Conservation (phyloP, 1,140 invertebrate species). For the Anastrepha obliqua region DNA sequence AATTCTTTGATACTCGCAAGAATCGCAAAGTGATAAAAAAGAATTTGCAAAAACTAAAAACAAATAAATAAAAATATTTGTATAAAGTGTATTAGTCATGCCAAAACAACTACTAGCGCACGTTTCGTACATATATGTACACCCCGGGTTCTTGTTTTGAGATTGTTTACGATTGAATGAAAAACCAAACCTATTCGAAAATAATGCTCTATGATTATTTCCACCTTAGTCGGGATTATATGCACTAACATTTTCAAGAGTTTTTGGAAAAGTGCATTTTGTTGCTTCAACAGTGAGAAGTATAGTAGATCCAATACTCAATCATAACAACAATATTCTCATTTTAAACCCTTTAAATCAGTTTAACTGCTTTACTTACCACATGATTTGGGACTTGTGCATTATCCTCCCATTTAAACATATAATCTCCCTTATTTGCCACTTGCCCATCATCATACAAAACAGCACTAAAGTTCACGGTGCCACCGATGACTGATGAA, state of each 20-base stretch:
- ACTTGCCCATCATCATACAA: slow-evolving; percentile 63
- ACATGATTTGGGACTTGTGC: slow-evolving; percentile 49
- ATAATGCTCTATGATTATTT: too few species aligned
- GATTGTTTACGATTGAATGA: too few species aligned
- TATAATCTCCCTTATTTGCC: slow-evolving; percentile 60
- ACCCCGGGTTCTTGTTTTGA: not conserved
- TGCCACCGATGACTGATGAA: slow-evolving; percentile 63
- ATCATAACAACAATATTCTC: too few species aligned
- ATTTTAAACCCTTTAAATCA: not conserved
- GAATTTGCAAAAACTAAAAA: too few species aligned
- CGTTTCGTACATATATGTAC: not conserved
- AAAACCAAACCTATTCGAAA: too few species aligned
- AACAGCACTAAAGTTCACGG: slow-evolving; percentile 64
- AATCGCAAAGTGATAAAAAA: too few species aligned
- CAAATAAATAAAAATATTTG: too few species aligned
- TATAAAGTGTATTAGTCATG: too few species aligned
- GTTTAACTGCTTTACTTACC: slow-evolving; percentile 28
- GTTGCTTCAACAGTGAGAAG: not conserved
- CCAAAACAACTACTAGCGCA: not conserved
- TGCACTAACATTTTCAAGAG: not conserved
- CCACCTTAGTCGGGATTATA: too few species aligned
- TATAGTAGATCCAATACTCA: too few species aligned
- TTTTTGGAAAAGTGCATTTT: not conserved
- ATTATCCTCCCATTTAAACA: slow-evolving; percentile 66
- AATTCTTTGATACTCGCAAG: too few species aligned